Evolutionary conservation across 2,113 vertebrate species (phyloP).

Genomic region (Lepus europaeus): DNA sequence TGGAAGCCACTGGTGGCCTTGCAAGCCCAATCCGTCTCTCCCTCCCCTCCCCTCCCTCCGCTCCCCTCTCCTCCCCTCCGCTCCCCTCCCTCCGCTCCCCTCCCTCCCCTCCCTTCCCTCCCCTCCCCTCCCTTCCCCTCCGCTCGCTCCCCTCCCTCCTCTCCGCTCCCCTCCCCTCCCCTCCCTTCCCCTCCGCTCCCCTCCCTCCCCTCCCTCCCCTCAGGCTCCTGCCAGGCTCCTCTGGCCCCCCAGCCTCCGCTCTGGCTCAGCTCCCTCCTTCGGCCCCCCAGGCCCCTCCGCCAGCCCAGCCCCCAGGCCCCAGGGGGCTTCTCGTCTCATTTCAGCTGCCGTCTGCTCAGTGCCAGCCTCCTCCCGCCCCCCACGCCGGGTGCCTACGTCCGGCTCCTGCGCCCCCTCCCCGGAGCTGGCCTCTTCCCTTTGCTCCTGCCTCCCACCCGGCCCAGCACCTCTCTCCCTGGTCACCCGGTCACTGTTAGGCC

Average conservation of each 20-base stretch:
- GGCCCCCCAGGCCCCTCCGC: too few relatives aligned
- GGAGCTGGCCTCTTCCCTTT: background rate
- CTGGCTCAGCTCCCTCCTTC: too few relatives aligned
- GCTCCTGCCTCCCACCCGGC: background rate
- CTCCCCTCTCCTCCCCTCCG: background rate
- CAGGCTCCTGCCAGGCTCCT: too few relatives aligned
- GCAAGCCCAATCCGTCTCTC: accelerated
- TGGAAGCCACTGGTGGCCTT: background rate
- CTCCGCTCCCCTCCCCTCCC: too few relatives aligned
- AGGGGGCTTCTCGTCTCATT: too few relatives aligned
- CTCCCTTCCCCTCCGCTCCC: background rate
- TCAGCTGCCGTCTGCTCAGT: too few relatives aligned
- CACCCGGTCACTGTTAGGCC: background rate
- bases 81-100: accelerated
- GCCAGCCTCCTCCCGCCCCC: too few relatives aligned
- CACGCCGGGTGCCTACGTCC: too few relatives aligned
- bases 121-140: background rate
- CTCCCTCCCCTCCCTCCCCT: too few relatives aligned
- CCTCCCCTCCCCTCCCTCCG: accelerated
- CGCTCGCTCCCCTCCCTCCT: too few relatives aligned
- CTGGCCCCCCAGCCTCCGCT: background rate
- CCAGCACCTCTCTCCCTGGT: background rate
- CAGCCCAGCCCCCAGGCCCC: too few relatives aligned
- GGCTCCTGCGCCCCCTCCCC: too few relatives aligned
- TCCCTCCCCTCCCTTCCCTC: background rate